Percentiles rank a stretch among this genome's conserved stretches.
These are phyloP conservation scores for Cenopis cana DNA, from an alignment of 2,888 invertebrate species.

Conservation along the genomic window DNA sequence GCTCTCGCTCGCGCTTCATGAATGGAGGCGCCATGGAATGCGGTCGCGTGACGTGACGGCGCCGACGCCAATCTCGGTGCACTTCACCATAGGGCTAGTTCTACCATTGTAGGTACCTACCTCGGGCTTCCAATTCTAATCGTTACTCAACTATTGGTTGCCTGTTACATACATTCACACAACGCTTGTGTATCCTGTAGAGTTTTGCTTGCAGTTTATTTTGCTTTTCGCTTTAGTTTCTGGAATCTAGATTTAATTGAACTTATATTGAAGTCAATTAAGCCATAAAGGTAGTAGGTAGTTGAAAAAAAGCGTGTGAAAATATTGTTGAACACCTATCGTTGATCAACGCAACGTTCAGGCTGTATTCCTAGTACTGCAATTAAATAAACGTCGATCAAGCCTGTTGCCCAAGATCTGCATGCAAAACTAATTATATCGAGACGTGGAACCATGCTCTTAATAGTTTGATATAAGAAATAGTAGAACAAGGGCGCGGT, in stretches of 20 bases:
- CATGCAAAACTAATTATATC: constrained; percentile 13
- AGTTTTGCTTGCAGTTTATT: neutral
- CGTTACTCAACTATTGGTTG: constrained; percentile 24
- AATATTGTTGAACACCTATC: neutral
- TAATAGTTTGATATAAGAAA: constrained; percentile 10
- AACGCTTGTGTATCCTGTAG: neutral
- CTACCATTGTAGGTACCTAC: constrained; percentile 55
- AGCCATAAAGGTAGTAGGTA: neutral
- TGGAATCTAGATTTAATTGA: neutral
- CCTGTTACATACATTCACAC: constrained; percentile 10
- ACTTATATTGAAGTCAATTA: constrained; percentile 1
- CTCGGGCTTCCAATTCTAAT: constrained; percentile 31
- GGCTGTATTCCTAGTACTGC: constrained; percentile 16
- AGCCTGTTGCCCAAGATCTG: constrained; percentile 23
- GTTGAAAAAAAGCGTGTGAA: constrained; percentile 12
- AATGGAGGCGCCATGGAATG: constrained; percentile 85
- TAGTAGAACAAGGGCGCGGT: constrained; percentile 3
- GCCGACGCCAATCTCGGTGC: constrained; percentile 85
- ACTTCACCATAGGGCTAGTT: constrained; percentile 76
- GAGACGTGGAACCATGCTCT: constrained; percentile 8
- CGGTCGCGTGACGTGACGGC: constrained; percentile 86
- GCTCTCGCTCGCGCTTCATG: constrained; percentile 78
- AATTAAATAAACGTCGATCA: constrained; percentile 30
- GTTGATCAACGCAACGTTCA: constrained; percentile 3
- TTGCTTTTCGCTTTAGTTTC: neutral